Base-by-base conservation (phyloP, 37 sponge, comb jelly and placozoan genomes). In the Geodia barretti region DNA sequence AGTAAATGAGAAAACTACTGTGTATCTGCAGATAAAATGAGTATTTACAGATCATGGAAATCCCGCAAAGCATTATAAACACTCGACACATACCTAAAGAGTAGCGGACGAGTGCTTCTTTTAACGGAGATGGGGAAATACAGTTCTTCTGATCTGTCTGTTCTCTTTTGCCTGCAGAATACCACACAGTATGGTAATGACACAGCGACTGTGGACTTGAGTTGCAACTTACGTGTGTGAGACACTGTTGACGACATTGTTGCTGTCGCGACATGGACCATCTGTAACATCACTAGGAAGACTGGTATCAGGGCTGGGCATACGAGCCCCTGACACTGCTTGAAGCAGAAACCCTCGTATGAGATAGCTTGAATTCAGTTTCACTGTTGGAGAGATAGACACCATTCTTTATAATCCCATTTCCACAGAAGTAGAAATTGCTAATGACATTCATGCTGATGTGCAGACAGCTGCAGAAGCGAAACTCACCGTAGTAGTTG, bases 181-280 rank as follows among this genome's bases (percentile, higher is more conserved):
- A n/a, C n/a, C n/a, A n/a, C n/a, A n/a, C n/a, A n/a, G n/a, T n/a
- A n/a, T n/a, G n/a, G n/a, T n/a, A n/a, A n/a, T n/a, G n/a, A n/a
- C n/a, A n/a, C n/a, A n/a, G n/a, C n/a, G n/a, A n/a, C n/a, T n/a
- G n/a, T n/a, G n/a, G n/a, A n/a, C n/a, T n/a, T 65, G 7, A 29
- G 31, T 29, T 2, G 30, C 2, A 30, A 68, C 68, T 29, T 68
- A 68, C 68, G 5, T 5, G 68, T 68, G 68, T 3, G 68, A 68
- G 29, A 68, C n/a, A n/a, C n/a, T n/a, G n/a, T n/a, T n/a, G n/a
- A n/a, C 3, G 14, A 33, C 25, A 33, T 68, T 68, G 3, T 5
- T 29, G 34, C 68, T n/a, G n/a, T n/a, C n/a, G n/a, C n/a, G n/a
- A n/a, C n/a, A 68, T 1, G 68, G 68, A 20, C 68, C 68, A 20